Evolutionary conservation across 2,888 invertebrate species (phyloP), one percentile per base, ranked within the genome.

Genomic region (Ormyrus thymus): DNA sequence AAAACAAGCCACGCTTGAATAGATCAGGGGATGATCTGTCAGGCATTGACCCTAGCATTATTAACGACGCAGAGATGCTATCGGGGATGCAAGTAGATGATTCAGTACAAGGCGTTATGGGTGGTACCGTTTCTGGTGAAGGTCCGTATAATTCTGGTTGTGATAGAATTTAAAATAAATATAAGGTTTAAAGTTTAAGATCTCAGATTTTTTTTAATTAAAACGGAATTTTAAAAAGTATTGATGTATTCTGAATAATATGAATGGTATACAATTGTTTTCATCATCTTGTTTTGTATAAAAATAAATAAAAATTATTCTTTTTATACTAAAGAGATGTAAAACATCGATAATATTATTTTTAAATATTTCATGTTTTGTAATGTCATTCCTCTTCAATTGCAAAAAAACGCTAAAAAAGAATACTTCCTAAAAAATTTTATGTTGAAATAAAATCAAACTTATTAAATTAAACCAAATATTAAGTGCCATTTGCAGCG

Each of bases 1-100:
- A 89, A 70, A 89, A 89, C 51, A 88, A 84, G 69, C 86, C 87
- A 0, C 86, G 87, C 0, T 81, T 84, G 29, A 83, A 84, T 11
- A 85, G 82, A 29, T 15, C 80, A 1, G 68, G 71, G 7, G 78
- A 81, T 5, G 79, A 76, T 8, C 69, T 87, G 29, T 83, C 86
- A 0, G 82, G 85, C 5, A 82, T 84, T 13, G 84, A 85, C 59
- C 82, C 82, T 11, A 77, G 77, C 51, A 62, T 81, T 7, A 84
- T 85, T 43, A 87, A 88, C 72, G 83, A 84, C 58, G 83, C 84
- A 13, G 84, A 84, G 15, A 83, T 84, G 82, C 65, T 85, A 1
- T 81, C 82, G 11, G 83, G 88, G 0, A 87, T 86, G 80, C 87
- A 87, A 50, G 84, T 87, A 10, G 85, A 87, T 29, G 86, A 86